phyloP scores from a whole-genome alignment of 1,140 invertebrate species.

The Sinella curviseta region DNA sequence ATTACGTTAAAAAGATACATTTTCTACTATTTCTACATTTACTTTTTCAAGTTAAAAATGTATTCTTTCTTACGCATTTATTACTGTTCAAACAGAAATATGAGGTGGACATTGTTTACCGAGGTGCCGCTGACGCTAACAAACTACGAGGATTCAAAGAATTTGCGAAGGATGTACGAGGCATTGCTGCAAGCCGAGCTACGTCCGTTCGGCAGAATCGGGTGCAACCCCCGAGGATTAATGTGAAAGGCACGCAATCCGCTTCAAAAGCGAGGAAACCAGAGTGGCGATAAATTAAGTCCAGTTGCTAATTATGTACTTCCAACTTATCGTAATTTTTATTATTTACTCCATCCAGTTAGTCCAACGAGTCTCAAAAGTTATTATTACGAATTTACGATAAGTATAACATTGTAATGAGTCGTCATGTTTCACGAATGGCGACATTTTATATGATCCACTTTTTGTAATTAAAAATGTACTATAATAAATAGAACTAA shows the following conservation, averaged over 20 bases:
- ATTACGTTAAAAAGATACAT: not conserved
- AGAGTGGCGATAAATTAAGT: not conserved
- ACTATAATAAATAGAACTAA: too few species aligned
- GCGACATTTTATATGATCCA: too few species aligned
- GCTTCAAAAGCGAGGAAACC: not conserved
- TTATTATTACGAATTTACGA: too few species aligned
- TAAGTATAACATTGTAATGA: too few species aligned
- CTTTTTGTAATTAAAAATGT: too few species aligned
- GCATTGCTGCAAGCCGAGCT: not conserved
- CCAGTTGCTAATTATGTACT: not conserved
- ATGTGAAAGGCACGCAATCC: not conserved
- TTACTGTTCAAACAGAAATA: not conserved
- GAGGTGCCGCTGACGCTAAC: not conserved
- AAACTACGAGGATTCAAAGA: constrained; percentile 6
- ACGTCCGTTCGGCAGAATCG: not conserved
- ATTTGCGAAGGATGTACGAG: not conserved
- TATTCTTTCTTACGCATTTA: not conserved
- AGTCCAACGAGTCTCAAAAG: too few species aligned
- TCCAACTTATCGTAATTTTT: too few species aligned
- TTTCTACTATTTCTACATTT: too few species aligned
- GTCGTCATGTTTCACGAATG: too few species aligned
- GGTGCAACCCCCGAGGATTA: not conserved
- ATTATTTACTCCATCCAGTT: too few species aligned
- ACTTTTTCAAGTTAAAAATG: too few species aligned
- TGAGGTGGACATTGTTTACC: not conserved